Percentiles rank a stretch among this genome's conserved stretches.
These are phyloP conservation scores for Hucho hucho DNA, from an alignment of 2,113 vertebrate species.

Conservation along the genomic window DNA sequence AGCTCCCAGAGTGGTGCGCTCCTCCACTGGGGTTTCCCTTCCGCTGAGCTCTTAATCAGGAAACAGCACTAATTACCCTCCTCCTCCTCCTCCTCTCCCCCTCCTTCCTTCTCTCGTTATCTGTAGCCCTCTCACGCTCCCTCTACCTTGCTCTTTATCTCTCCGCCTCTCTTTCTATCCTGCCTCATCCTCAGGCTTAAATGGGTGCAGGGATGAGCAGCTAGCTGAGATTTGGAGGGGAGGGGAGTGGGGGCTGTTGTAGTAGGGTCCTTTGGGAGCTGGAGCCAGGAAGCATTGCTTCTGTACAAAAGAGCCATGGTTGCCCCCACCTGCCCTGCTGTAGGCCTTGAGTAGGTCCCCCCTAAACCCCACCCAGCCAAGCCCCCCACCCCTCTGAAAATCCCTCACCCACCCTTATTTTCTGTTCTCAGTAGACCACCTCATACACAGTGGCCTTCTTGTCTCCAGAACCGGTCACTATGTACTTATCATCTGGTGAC, in stretches of 20 bases:
- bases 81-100: conserved; percentile 46
- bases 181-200: conserved; percentile 42
- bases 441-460: conserved; percentile 89
- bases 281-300: conserved; percentile 11
- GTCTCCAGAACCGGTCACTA: conserved; percentile 83
- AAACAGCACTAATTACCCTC: conserved; percentile 74
- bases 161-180: conserved; percentile 24
- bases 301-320: conserved; percentile 51
- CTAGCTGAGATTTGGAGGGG: neutral
- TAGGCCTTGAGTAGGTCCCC: neutral
- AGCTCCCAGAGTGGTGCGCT: conserved; percentile 57
- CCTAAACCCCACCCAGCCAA: neutral
- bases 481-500: conserved; percentile 81
- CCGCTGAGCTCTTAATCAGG: conserved; percentile 76
- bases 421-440: conserved; percentile 79
- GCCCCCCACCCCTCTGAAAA: neutral
- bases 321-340: conserved; percentile 11
- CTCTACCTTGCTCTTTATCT: conserved; percentile 25
- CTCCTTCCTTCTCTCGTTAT: conserved; percentile 30
- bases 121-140: conserved; percentile 33
- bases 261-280: conserved; percentile 30
- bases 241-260: neutral
- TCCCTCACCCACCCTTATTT: neutral
- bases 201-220: neutral
- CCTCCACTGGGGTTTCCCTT: conserved; percentile 63